Conservation (phyloP, 1,140 invertebrate genomes). For the Maniola jurtina region DNA sequence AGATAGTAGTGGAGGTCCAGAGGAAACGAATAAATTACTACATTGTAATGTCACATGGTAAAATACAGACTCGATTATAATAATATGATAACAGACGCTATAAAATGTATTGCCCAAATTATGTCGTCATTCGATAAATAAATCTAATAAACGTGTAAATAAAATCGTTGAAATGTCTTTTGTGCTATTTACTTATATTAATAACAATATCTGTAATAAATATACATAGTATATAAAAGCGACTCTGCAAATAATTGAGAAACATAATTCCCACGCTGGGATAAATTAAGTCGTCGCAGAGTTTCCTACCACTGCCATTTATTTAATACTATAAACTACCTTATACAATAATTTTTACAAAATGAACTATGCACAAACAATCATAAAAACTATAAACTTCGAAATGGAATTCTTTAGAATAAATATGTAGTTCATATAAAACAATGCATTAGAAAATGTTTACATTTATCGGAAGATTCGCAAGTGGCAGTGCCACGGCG, state of each 20-base stretch:
- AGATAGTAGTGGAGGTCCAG: constrained; percentile 37
- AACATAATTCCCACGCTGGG: constrained; percentile 28
- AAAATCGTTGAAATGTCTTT: constrained; percentile 69
- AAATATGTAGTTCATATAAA: constrained; percentile 68
- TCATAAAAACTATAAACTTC: constrained; percentile 67
- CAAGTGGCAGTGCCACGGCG: constrained; percentile 18
- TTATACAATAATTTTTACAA: constrained; percentile 65
- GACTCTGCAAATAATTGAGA: constrained; percentile 39
- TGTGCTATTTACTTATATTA: constrained; percentile 64
- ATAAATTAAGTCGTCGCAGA: constrained; percentile 31
- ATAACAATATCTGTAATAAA: constrained; percentile 56
- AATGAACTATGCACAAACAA: constrained; percentile 59
- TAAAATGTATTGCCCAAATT: constrained; percentile 60
- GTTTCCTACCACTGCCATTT: constrained; percentile 20
- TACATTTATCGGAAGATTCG: constrained; percentile 48
- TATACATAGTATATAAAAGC: constrained; percentile 46
- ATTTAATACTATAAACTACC: constrained; percentile 39
- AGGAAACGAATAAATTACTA: constrained; percentile 42
- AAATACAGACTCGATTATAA: constrained; percentile 32
- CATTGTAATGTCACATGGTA: constrained; percentile 33
- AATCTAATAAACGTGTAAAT: constrained; percentile 60
- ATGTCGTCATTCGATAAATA: constrained; percentile 54
- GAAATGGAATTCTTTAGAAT: constrained; percentile 55
- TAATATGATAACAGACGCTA: constrained; percentile 29
- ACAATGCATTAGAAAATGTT: constrained; percentile 57